Conservation (phyloP, 2,797 vertebrate species). For the Coregonus suidteri region DNA sequence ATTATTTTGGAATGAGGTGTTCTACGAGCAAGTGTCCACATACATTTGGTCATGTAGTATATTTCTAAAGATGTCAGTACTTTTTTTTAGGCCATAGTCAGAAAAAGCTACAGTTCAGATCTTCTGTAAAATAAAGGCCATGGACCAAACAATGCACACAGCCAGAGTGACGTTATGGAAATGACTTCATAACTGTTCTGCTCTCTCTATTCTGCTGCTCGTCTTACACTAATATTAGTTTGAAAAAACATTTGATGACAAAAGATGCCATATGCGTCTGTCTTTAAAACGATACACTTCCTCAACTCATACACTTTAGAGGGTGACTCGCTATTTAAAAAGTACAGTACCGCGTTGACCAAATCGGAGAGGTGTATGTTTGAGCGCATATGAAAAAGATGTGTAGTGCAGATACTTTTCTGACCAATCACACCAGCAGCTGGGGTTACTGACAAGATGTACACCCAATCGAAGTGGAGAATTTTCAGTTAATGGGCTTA, state of each 20-base stretch:
- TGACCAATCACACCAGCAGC: slow-evolving; percentile 60
- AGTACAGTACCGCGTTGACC: slow-evolving; percentile 21
- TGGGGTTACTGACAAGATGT: slow-evolving; percentile 29
- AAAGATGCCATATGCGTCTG: not conserved
- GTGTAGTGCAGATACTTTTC: slow-evolving; percentile 35
- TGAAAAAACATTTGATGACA: not conserved
- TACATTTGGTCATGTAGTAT: too few species aligned
- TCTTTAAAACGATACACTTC: not conserved
- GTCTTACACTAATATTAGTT: not conserved
- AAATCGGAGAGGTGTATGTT: slow-evolving; percentile 46
- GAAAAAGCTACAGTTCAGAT: not conserved
- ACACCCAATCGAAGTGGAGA: slow-evolving; percentile 62
- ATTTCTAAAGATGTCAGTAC: not conserved
- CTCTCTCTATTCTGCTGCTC: not conserved
- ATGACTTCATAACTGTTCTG: not conserved
- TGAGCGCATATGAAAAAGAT: slow-evolving; percentile 54
- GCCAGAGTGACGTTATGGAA: not conserved
- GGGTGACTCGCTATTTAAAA: slow-evolving; percentile 49
- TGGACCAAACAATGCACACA: not conserved
- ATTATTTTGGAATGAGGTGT: too few species aligned
- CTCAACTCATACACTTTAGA: not conserved
- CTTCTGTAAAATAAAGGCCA: not conserved
- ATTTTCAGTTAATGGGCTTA: slow-evolving; percentile 24
- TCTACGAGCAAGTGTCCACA: too few species aligned
- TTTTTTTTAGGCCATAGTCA: not conserved